Evolutionary conservation across 2,113 vertebrate species (phyloP), one percentile per base, ranked within the genome.

Genomic region (Eretmochelys imbricata): DNA sequence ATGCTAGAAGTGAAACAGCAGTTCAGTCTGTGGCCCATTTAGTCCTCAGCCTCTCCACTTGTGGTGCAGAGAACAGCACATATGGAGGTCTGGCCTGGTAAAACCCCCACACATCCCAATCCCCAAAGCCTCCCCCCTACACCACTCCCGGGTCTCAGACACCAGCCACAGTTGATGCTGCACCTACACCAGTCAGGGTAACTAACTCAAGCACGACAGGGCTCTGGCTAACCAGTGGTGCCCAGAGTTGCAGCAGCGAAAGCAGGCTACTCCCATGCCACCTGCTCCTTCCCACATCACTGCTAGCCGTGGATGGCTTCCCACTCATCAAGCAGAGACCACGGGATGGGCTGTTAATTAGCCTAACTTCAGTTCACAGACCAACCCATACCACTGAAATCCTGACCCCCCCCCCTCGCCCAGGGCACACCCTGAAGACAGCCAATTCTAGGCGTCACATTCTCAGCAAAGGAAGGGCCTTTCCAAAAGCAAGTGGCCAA

Each of bases 181-280:
- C 16, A 1, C 38, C 13, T 0, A 0, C 35, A 3, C 57, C 51
- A 5, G 38, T 4, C 1, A 6, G n/a, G 17, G 50, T 69, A 17
- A 2, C 62, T 4, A 12, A 22, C 10, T n/a, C 14, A 20, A 4
- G 76, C 59, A 6, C 1, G 0, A 22, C 0, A 1, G 0, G 46
- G n/a, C 1, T 24, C n/a, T 9, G 38, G 48, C 8, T 75, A 10
- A 0, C 1, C 1, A 10, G 2, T 1, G 12, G 25, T 6, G 8
- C 22, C 1, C 0, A 5, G 54, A 78, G 83, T 16, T 1, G 69
- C 55, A 53, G 93, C 35, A 65, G 46, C 0, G 0, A n/a, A 13
- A 53, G 22, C 2, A 4, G 62, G n/a, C 10, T 0, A 0, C 29
- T 35, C 72, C 55, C 24, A 1, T 0, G 35, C 27, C 35, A 5